Evolutionary conservation across 1,140 invertebrate species (phyloP), one percentile per base, ranked within the genome.

Genomic region (Harlomillsia oculata): DNA sequence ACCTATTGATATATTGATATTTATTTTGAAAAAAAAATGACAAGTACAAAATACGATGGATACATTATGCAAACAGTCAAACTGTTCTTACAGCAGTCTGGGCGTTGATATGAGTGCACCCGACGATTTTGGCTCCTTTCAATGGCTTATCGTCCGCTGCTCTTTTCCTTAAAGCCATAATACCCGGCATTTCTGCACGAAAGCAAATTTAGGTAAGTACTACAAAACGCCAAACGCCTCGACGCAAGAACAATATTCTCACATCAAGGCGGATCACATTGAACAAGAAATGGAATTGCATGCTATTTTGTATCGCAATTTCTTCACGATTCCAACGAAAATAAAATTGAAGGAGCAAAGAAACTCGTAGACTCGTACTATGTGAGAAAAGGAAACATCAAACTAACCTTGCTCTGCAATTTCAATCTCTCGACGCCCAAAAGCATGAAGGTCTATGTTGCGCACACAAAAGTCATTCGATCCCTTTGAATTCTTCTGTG

Each of bases 101-200:
- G 46, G 93, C 93, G 73, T 95, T 97, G 64, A 98, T 95, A 73
- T 97, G 94, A 44, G 92, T 97, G 72, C 94, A 98, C 13, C 91
- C 92, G 37, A 97, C 89, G 59, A 98, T 92, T 77, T 90, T 93
- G 36, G 93, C 94, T 69, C 92, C 89, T 72, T 88, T 89, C 53
- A 98, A 71, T 0, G 94, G 92, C 73, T 94, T 95, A 68, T 97
- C 93, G 49, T 90, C 88, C 37, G 83, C 80, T 1, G 93, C 92
- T 48, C 91, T 75, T 69, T 89, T 89, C 39, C 93, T 76, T 57
- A 98, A 71, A 0, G 93, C 91, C 80, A 97, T 91, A 48, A 97
- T 91, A 2, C 94, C 94, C 0, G 93, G 91, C 94, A 97, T 97
- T 77, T 97, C 94, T 81, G 69, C 18, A 71, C 69, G 23, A 41